Base-by-base conservation (phyloP, 2,797 vertebrate genomes). In the Pseudochromis fuscus region DNA sequence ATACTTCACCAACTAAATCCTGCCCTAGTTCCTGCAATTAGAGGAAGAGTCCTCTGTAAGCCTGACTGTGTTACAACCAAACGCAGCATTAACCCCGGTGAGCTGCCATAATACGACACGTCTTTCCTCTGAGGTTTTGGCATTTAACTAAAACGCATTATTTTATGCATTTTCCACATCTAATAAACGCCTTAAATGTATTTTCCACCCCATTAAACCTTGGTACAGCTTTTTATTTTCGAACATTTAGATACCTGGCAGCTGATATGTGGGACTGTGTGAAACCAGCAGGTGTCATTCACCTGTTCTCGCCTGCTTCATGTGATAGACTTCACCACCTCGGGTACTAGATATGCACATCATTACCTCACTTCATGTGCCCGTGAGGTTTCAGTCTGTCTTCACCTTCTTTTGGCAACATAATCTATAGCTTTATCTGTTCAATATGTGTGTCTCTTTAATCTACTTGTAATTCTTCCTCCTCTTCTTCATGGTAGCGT, bases 1-100 rank as follows among this genome's bases (percentile, higher is more conserved):
- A 68, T 4, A 48, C 55, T 49, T 65, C 33, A 44, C 64, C 16
- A 62, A 57, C 30, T 58, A 50, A 76, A 66, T 56, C 37, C 18
- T n/a, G 16, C 31, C 51, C n/a, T 25, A 49, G 21, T 23, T 49
- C 7, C 15, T 8, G 30, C 8, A 44, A 48, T 79, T 9, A 38
- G 60, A 57, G 56, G 28, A 23, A n/a, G 37, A 50, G 65, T 31
- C 40, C 57, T 50, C 58, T 21, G 28, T 48, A 19, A 48, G n/a
- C 15, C 31, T 0, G 1, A 9, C 40, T 51, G 33, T 38, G 15
- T 67, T 42, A 11, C 21, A 59, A 71, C 4, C 51, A 42, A 52
- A 51, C 51, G 59, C 27, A 21, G 59, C 30, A 55, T 59, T 33
- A 16, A 31, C 30, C 1, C 16, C 8, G 0, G 12, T 18, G 4